Conservation (phyloP, 1,140 invertebrate genomes). For the Diploscapter pachys region DNA sequence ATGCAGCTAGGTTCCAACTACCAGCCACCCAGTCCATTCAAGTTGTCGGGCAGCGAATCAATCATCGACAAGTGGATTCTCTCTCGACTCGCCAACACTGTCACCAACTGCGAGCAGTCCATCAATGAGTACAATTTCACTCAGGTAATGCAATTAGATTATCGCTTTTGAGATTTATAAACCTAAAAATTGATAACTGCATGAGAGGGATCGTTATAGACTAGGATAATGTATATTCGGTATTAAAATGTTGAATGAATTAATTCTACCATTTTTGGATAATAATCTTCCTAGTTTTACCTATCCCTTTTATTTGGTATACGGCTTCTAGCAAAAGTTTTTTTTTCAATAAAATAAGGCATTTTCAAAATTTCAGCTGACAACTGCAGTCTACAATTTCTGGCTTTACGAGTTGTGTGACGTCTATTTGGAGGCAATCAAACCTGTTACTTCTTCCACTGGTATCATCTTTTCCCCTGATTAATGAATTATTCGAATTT, state of each 20-base stretch:
- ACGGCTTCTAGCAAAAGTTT: too few species aligned
- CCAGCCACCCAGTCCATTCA: conserved; percentile 53
- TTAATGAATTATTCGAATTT: too few species aligned
- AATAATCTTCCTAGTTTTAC: too few species aligned
- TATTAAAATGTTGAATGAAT: too few species aligned
- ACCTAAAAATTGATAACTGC: too few species aligned
- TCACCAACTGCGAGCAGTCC: conserved; percentile 74
- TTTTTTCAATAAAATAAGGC: too few species aligned
- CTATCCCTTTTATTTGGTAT: too few species aligned
- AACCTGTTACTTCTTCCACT: conserved; percentile 31
- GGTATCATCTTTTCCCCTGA: too few species aligned
- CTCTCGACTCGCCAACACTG: conserved; percentile 75
- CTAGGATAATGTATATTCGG: too few species aligned
- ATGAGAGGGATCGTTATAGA: too few species aligned
- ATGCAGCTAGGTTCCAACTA: conserved; percentile 63
- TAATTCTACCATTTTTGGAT: too few species aligned
- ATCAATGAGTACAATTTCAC: conserved; percentile 86
- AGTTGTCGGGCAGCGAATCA: conserved; percentile 34
- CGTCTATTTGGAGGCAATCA: conserved; percentile 75
- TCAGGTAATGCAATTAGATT: background rate
- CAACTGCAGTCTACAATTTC: conserved; percentile 87
- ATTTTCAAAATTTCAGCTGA: conserved; percentile 63
- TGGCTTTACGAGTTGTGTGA: conserved; percentile 98
- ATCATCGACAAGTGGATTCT: conserved; percentile 88
- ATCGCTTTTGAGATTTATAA: too few species aligned